Base-by-base conservation (phyloP, 2,113 vertebrate genomes). In the Centropus unirufus region DNA sequence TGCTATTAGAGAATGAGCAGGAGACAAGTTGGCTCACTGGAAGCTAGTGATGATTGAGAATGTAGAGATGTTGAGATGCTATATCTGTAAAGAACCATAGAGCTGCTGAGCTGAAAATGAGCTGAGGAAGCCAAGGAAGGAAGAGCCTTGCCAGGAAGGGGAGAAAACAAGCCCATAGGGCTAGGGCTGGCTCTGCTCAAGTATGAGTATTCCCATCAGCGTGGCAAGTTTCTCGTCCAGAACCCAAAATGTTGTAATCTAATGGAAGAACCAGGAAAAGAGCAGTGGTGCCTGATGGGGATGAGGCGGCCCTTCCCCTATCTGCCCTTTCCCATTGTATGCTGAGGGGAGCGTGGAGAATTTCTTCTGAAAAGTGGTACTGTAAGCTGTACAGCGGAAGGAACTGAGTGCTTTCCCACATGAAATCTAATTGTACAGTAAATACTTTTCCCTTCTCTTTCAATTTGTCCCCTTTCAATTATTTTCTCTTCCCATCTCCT, bases 401-500 rank as follows among this genome's bases (percentile, higher is more conserved):
- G 87, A 75, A 81, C 54, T 34, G 78, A 96, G 73, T 67, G 68
- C 64, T 85, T 84, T 58, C 14, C 44, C 0, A 4, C 92, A 69
- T 96, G 90, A 95, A 97, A 96, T 97, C 55, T 57, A 92, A 93
- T 94, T 96, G 87, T 67, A 89, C 75, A 86, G 76, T 82, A 96
- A 79, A 90, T 82, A 78, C 36, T 83, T 97, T 81, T 79, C 57
- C 39, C 59, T 92, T 74, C 81, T 84, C 62, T 89, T 87, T 80
- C 89, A 58, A 63, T 17, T 81, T 93, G 61, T 75, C 64, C 26
- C 7, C 40, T 75, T 83, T 87, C 39, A 91, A 61, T 79, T 85
- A 19, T 83, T 95, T 95, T 84, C 54, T 64, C 49, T 92, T 83
- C 30, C 47, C 46, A 27, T 89, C 63, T 88, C 61, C 73, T 62